These are phyloP conservation scores for Melieria picta DNA, from an alignment of 2,888 invertebrate species.

Conservation along the genomic window DNA sequence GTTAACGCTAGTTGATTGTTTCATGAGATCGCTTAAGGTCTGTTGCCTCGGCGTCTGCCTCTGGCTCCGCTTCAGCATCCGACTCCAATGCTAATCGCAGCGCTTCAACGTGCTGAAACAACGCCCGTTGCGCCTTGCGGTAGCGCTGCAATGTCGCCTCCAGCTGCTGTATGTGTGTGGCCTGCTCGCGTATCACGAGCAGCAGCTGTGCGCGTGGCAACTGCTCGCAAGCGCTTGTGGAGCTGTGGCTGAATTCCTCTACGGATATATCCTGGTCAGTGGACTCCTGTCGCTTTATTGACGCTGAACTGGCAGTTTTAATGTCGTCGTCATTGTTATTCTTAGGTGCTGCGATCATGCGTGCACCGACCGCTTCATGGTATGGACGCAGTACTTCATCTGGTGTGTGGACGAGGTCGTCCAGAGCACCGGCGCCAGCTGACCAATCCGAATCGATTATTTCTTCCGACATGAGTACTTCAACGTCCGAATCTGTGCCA, in stretches of 20 bases:
- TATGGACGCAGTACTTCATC: slow-evolving; percentile 3
- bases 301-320: slow-evolving; percentile 1
- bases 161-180: slow-evolving; percentile 41
- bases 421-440: slow-evolving; percentile 37
- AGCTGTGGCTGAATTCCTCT: slow-evolving; percentile 33
- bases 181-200: slow-evolving; percentile 44
- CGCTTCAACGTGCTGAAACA: slow-evolving; percentile 44
- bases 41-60: background rate
- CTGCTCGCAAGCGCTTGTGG: slow-evolving; percentile 32
- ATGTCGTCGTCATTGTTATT: slow-evolving; percentile 22
- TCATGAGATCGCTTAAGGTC: background rate
- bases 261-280: slow-evolving; percentile 42
- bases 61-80: background rate
- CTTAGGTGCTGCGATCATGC: slow-evolving; percentile 9
- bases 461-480: slow-evolving; percentile 48
- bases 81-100: slow-evolving; percentile 32
- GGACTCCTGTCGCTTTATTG: slow-evolving; percentile 27
- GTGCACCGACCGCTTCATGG: background rate
- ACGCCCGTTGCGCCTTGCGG: slow-evolving; percentile 38
- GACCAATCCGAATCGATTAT: slow-evolving; percentile 48
- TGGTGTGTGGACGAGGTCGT: slow-evolving; percentile 15
- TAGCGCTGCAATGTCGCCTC: slow-evolving; percentile 43
- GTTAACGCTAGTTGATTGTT: background rate
- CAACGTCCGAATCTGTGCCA: slow-evolving; percentile 50
- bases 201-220: slow-evolving; percentile 43